A percentile compares a stretch with the other conserved stretches of the same genome.
These are phyloP conservation scores for Platerodrilus igneus DNA, from an alignment of 2,888 invertebrate genomes.

Conservation along the genomic window DNA sequence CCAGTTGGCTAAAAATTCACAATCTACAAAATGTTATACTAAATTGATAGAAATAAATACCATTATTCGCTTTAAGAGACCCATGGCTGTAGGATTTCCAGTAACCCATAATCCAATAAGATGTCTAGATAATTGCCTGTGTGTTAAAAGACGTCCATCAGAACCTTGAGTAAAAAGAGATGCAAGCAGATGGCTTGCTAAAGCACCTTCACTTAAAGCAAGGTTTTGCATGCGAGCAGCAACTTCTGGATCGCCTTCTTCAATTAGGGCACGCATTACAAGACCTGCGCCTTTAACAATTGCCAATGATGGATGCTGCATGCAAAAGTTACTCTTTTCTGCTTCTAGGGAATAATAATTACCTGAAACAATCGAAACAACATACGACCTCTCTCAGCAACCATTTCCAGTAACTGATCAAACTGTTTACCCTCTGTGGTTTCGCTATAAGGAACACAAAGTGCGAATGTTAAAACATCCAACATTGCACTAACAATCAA, in stretches of 20 bases:
- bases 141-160: constrained; percentile 79
- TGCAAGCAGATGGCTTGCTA: constrained; percentile 86
- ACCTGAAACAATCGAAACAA: constrained; percentile 90
- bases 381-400: constrained; percentile 84
- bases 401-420: constrained; percentile 88
- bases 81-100: constrained; percentile 87
- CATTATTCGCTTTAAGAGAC: constrained; percentile 79
- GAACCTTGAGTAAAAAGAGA: constrained; percentile 79
- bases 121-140: constrained; percentile 88
- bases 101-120: constrained; percentile 95
- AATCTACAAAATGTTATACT: not conserved
- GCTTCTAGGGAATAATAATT: constrained; percentile 15
- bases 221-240: constrained; percentile 93
- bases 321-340: constrained; percentile 12
- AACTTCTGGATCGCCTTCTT: constrained; percentile 91
- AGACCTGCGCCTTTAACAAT: constrained; percentile 98
- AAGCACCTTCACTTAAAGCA: constrained; percentile 92
- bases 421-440: constrained; percentile 97
- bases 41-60: constrained; percentile 51
- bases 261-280: constrained; percentile 95
- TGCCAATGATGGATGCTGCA: constrained; percentile 91
- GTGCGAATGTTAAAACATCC: constrained; percentile 94
- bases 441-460: constrained; percentile 98
- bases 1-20: constrained; percentile 73
- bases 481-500: constrained; percentile 96